These are phyloP conservation scores for Coluber constrictor DNA, from an alignment of 2,797 vertebrate species.

Conservation along the genomic window DNA sequence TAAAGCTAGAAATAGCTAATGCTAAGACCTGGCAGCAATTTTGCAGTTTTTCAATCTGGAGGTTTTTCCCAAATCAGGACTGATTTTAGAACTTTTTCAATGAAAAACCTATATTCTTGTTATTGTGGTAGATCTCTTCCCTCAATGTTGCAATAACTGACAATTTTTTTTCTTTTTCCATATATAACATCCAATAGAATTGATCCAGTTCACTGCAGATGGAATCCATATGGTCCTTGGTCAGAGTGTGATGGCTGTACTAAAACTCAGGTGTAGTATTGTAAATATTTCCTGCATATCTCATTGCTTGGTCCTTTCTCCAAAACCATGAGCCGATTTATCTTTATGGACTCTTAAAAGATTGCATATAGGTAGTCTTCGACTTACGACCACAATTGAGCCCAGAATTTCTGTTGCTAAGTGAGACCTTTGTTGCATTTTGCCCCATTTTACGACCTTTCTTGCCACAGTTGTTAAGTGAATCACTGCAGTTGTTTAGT, in stretches of 20 bases:
- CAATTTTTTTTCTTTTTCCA: not conserved
- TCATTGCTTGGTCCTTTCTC: too few relatives aligned
- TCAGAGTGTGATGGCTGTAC: constrained; percentile 88
- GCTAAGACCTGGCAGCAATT: not conserved
- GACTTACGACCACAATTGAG: not conserved
- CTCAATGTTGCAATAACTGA: not conserved
- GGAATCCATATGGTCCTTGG: constrained; percentile 83
- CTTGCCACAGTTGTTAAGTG: not conserved
- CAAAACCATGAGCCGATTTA: not conserved
- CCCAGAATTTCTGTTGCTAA: not conserved
- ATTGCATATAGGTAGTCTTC: not conserved
- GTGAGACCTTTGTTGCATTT: not conserved
- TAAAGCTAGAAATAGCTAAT: not conserved
- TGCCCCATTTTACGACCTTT: not conserved
- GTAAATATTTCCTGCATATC: not conserved
- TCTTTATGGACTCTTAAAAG: not conserved
- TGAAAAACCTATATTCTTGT: not conserved
- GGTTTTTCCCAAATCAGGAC: not conserved
- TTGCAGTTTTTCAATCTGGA: not conserved
- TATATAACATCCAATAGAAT: constrained; percentile 28
- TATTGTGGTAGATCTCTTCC: not conserved
- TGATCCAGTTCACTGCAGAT: constrained; percentile 77
- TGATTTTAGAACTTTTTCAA: not conserved
- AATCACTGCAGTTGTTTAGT: not conserved
- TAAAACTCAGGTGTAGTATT: constrained; percentile 78